Conservation (phyloP, 1,140 invertebrate genomes). For the Meloidogyne exigua region DNA sequence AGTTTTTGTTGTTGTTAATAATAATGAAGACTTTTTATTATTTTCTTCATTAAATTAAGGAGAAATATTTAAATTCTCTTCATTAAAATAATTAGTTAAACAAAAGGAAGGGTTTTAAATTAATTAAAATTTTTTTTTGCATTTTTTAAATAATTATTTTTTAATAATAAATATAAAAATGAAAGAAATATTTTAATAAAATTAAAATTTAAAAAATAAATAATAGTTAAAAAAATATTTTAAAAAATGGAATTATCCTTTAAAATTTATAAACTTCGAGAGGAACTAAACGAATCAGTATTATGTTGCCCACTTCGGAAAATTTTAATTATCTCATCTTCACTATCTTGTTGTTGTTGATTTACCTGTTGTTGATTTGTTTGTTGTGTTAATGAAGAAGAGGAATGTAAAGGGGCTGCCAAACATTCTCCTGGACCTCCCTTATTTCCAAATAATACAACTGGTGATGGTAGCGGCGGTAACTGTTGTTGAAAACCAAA, state of each 20-base stretch:
- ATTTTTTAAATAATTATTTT: too few relatives aligned
- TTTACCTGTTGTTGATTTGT: background rate
- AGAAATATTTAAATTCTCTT: too few relatives aligned
- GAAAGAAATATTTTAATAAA: too few relatives aligned
- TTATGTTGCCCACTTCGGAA: conserved; percentile 17
- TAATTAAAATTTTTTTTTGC: too few relatives aligned
- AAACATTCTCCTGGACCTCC: conserved; percentile 11
- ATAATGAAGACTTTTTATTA: background rate
- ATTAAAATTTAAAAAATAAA: too few relatives aligned
- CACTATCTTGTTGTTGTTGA: conserved; percentile 3
- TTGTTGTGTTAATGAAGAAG: conserved; percentile 10
- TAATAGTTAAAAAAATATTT: too few relatives aligned
- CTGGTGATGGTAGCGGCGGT: background rate
- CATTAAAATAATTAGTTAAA: too few relatives aligned
- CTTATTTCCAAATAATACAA: background rate
- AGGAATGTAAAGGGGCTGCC: background rate
- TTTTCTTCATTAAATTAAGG: too few relatives aligned
- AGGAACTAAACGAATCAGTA: conserved; percentile 24
- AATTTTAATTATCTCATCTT: conserved; percentile 15
- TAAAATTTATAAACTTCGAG: background rate
- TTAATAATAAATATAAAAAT: too few relatives aligned
- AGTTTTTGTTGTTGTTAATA: background rate
- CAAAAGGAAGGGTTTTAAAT: too few relatives aligned
- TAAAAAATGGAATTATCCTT: background rate
- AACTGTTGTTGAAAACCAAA: background rate